Evolutionary conservation across 2,797 vertebrate genomes (phyloP).

Genomic region (Eulemur mongoz): DNA sequence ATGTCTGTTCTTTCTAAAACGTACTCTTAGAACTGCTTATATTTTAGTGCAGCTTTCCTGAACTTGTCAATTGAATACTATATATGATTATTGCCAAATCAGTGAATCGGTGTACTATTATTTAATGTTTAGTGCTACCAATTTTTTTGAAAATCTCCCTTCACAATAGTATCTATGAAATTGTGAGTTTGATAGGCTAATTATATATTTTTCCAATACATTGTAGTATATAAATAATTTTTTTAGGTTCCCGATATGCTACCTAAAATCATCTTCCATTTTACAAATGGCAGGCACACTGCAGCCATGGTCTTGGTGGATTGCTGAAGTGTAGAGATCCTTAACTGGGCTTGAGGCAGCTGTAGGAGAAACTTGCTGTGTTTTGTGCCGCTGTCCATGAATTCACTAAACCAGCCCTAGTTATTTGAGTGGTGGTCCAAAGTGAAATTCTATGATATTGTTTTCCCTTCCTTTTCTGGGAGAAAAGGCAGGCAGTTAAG

Average conservation of each 20-base stretch:
- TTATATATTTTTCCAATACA: not conserved
- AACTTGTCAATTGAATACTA: not conserved
- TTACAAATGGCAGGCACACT: fast-evolving
- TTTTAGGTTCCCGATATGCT: fast-evolving
- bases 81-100: not conserved
- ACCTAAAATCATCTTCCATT: not conserved
- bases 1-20: not conserved
- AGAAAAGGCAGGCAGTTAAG: not conserved
- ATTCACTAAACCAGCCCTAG: not conserved
- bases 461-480: not conserved
- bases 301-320: not conserved
- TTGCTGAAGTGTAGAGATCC: too few species aligned
- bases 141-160: not conserved
- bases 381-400: not conserved
- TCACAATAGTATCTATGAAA: not conserved
- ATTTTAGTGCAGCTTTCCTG: not conserved
- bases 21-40: not conserved
- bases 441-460: not conserved
- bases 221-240: not conserved
- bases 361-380: fast-evolving
- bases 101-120: not conserved
- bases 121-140: not conserved
- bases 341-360: not conserved
- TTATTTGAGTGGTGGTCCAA: not conserved
- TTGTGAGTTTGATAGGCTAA: not conserved